phyloP scores from a whole-genome alignment of 2,888 invertebrate genomes.

The Tipula unca region DNA sequence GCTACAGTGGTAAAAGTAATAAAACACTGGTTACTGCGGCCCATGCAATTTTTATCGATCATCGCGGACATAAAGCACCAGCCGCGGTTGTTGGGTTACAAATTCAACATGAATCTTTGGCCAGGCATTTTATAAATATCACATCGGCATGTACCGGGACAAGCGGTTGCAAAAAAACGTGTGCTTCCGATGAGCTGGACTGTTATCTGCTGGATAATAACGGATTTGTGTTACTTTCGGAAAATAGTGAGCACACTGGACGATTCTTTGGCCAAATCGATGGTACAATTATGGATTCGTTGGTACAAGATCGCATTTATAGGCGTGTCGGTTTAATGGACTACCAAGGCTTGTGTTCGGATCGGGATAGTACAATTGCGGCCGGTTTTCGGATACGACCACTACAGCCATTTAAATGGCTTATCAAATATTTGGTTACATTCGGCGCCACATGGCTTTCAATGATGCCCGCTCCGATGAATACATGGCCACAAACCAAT shows the following conservation, averaged over 20 bases:
- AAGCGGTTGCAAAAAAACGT: conserved; percentile 70
- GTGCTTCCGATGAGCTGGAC: conserved; percentile 78
- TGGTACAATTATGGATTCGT: conserved; percentile 87
- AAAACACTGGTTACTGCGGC: conserved; percentile 76
- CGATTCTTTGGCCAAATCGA: conserved; percentile 92
- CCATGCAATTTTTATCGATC: conserved; percentile 81
- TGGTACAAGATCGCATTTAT: conserved; percentile 85
- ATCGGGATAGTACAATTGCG: conserved; percentile 49
- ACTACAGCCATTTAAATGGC: conserved; percentile 34
- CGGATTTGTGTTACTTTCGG: conserved; percentile 87
- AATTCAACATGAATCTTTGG: conserved; percentile 73
- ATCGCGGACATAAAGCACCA: conserved; percentile 73
- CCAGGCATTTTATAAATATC: conserved; percentile 77
- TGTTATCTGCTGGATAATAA: conserved; percentile 93
- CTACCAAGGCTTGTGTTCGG: conserved; percentile 79
- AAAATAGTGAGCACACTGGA: conserved; percentile 77
- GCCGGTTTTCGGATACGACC: conserved; percentile 34
- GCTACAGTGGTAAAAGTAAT: conserved; percentile 42
- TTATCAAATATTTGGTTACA: conserved; percentile 36
- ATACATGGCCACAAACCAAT: conserved; percentile 38
- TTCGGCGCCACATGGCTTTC: conserved; percentile 37
- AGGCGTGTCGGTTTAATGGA: conserved; percentile 80
- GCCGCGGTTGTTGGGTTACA: conserved; percentile 89
- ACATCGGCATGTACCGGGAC: conserved; percentile 71
- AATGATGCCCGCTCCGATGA: conserved; percentile 34